Evolutionary conservation across 2,888 invertebrate genomes (phyloP).

Genomic region (Brenthis ino): DNA sequence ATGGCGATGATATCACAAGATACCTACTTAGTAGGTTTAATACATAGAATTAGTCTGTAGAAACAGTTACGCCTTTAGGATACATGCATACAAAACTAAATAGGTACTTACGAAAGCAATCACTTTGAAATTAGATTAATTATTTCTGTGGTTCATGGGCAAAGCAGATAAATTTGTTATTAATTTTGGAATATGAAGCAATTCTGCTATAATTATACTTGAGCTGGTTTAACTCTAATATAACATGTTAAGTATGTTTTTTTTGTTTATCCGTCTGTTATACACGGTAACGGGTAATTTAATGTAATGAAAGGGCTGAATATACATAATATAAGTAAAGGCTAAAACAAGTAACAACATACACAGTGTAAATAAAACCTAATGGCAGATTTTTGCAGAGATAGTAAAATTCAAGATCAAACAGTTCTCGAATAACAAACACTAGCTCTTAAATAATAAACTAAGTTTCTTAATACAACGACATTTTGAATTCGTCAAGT

Average conservation of each 20-base stretch:
- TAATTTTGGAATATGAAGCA: no score
- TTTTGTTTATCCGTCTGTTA: no score
- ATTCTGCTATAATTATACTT: no score
- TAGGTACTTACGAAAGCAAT: no score
- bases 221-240: no score
- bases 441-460: not conserved
- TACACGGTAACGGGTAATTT: no score
- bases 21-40: not conserved
- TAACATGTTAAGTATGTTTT: no score
- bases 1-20: constrained; percentile 59
- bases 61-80: not conserved
- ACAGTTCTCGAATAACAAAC: constrained; percentile 16
- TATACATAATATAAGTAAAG: no score
- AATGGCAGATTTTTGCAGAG: constrained; percentile 14
- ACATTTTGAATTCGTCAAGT: constrained; percentile 1
- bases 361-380: not conserved
- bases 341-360: not conserved
- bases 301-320: no score
- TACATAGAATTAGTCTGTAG: not conserved
- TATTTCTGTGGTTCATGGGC: no score
- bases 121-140: no score
- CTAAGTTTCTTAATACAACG: constrained; percentile 2
- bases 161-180: no score
- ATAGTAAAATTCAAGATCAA: constrained; percentile 18
- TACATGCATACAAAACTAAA: not conserved